These are phyloP conservation scores for Bos indicus DNA, from an alignment of 2,113 vertebrate genomes.

Conservation along the genomic window DNA sequence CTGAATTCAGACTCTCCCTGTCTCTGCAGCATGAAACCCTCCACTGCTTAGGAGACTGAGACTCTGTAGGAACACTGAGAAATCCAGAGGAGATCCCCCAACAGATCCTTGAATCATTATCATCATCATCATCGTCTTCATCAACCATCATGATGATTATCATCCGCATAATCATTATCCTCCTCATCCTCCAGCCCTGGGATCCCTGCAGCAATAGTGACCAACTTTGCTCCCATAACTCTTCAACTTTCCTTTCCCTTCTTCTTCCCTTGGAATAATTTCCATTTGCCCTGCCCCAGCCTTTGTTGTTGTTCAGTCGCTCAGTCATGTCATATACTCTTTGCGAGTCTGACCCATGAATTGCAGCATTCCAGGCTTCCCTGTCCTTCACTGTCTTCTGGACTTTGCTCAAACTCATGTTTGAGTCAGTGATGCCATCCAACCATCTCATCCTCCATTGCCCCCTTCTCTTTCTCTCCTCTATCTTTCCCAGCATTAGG, in stretches of 20 bases:
- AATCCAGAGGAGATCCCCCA: too few relatives aligned
- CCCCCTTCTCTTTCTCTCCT: neutral
- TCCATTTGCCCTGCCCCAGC: neutral
- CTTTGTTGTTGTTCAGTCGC: neutral
- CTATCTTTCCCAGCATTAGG: neutral
- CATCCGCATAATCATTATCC: neutral
- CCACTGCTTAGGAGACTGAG: neutral
- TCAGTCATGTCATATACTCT: neutral
- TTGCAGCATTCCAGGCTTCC: neutral
- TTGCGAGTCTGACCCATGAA: neutral
- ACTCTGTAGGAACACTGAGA: neutral
- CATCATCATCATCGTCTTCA: neutral
- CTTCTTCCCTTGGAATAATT: neutral
- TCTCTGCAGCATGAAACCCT: neutral
- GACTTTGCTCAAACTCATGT: neutral
- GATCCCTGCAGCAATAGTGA: neutral
- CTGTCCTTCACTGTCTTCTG: neutral
- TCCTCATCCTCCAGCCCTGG: neutral
- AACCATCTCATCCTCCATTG: neutral
- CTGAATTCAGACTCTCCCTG: neutral
- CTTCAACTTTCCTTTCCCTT: neutral
- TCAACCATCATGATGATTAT: neutral
- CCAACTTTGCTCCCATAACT: neutral
- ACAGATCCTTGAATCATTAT: neutral
- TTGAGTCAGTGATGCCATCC: neutral